phyloP scores from a whole-genome alignment of 1,140 invertebrate genomes.

The Drosophila mauritiana region DNA sequence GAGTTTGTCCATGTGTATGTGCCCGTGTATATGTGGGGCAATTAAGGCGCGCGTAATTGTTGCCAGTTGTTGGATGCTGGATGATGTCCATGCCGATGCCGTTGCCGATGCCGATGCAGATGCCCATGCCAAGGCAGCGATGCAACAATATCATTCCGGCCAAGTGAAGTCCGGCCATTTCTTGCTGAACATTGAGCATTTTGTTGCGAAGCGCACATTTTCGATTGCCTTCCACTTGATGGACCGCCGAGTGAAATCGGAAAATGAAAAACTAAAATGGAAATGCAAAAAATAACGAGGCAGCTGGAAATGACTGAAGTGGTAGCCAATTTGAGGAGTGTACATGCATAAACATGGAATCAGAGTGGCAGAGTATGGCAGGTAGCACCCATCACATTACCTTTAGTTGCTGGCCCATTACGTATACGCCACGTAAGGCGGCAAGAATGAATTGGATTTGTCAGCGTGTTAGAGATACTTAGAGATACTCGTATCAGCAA shows the following conservation, averaged over 20 bases:
- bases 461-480: conserved; percentile 66
- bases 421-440: conserved; percentile 70
- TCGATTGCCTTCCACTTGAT: conserved; percentile 73
- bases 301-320: conserved; percentile 62
- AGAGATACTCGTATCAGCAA: conserved; percentile 16
- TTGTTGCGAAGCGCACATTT: conserved; percentile 71
- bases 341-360: conserved; percentile 49
- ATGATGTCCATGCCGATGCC: conserved; percentile 16
- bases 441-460: conserved; percentile 77
- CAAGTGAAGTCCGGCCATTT: conserved; percentile 36
- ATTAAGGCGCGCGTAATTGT: conserved; percentile 82
- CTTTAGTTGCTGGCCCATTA: conserved; percentile 73
- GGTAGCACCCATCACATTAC: conserved; percentile 63
- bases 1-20: conserved; percentile 14
- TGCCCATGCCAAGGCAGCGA: conserved; percentile 20
- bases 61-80: conserved; percentile 74
- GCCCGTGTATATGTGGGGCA: conserved; percentile 43
- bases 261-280: background rate
- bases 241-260: conserved; percentile 28
- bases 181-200: conserved; percentile 57
- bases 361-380: conserved; percentile 31
- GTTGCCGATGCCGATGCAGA: conserved; percentile 15
- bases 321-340: conserved; percentile 51
- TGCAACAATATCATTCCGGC: conserved; percentile 41
- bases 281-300: conserved; percentile 1